Evolutionary conservation across 2,888 invertebrate species (phyloP), one percentile per base, ranked within the genome.

Genomic region (Agrotis ipsilon): DNA sequence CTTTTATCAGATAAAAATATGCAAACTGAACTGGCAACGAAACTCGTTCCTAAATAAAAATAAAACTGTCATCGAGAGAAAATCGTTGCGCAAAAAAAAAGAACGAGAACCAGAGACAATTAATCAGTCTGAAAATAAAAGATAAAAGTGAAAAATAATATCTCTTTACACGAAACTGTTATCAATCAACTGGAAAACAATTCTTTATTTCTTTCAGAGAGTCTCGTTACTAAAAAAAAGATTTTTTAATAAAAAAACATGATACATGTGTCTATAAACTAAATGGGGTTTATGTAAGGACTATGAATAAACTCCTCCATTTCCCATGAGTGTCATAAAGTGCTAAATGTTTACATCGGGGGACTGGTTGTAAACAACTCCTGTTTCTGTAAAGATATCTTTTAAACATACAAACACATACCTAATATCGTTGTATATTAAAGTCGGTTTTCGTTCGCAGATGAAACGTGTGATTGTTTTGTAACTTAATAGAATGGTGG

Each of bases 151-250:
- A 62, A 59, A 77, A 77, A 80, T 66, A 49, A 75, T 75, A 75
- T 78, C 57, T 66, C 64, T 73, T 70, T 75, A 59, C 63, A 21
- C 45, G 27, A 71, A 78, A 78, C 70, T 61, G 78, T 78, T 57
- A 78, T 78, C 67, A 71, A 78, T 78, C 78, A 78, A 80, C 45
- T 68, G 59, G 59, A 80, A 59, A 61, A 68, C 64, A 49, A 58
- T 43, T 75, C 55, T 67, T 64, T 75, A 55, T 64, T 51, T 61
- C 19, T 60, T 64, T 68, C 13, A 27, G 3, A 27, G 3, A 24
- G 19, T 13, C 14, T 14, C 6, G 16, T 51, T 62, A 16, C 18
- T n/a, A 2, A 18, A 18, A 51, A 13, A 39, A 62, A 39, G 19
- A 27, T 18, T 1, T 14, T 18, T 27, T 18, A 14, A 19, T n/a